phyloP scores from a whole-genome alignment of 1,140 invertebrate genomes.

The Trypoxylus dichotomus region DNA sequence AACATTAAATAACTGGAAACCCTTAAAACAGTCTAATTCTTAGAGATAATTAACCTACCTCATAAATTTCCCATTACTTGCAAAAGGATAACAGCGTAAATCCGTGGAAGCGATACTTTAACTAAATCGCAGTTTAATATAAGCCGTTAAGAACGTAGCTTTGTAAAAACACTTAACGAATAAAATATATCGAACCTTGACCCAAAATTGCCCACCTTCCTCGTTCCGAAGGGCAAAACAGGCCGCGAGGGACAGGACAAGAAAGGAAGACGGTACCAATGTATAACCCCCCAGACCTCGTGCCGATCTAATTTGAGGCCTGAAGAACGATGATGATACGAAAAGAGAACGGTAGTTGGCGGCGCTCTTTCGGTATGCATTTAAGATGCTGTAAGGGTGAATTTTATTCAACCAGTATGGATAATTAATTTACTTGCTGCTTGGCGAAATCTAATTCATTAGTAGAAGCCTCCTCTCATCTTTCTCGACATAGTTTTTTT shows the following conservation, averaged over 20 bases:
- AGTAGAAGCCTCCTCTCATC: neutral
- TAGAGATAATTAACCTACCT: neutral
- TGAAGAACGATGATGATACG: neutral
- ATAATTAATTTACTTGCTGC: conserved; percentile 21
- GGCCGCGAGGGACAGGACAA: neutral
- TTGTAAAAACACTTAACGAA: neutral
- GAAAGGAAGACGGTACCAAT: neutral
- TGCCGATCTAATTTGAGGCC: conserved; percentile 8
- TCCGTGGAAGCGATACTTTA: neutral
- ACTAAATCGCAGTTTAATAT: conserved; percentile 2
- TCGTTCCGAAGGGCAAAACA: neutral
- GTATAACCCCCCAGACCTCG: neutral
- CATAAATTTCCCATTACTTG: neutral
- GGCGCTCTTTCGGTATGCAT: neutral
- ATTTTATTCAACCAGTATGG: conserved; percentile 15
- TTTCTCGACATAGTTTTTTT: conserved; percentile 7
- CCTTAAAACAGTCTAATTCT: neutral
- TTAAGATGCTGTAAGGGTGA: neutral
- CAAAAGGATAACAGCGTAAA: neutral
- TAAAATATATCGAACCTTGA: conserved; percentile 18
- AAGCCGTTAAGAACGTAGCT: neutral
- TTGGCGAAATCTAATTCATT: conserved; percentile 20
- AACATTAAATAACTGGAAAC: neutral
- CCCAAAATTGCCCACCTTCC: neutral
- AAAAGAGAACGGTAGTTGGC: conserved; percentile 13